These are phyloP conservation scores for Tribolium freemani DNA, from an alignment of 2,888 invertebrate species.

Conservation along the genomic window DNA sequence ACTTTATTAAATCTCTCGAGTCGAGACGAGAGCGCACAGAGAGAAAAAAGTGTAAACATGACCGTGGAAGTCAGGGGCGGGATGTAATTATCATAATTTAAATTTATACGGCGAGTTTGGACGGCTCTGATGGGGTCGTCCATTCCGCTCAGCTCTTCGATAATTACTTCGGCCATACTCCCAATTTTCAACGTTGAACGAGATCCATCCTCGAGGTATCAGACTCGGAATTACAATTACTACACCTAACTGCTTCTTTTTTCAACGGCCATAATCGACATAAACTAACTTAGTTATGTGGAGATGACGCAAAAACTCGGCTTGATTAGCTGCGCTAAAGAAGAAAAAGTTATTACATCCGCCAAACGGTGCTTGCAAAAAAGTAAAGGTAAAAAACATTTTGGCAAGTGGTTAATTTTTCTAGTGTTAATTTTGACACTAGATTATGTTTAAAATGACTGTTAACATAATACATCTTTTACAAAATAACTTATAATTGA, in stretches of 20 bases:
- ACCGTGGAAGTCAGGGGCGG: conserved; percentile 39
- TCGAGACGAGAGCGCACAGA: conserved; percentile 32
- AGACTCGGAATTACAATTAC: conserved; percentile 13
- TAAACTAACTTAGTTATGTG: conserved; percentile 4
- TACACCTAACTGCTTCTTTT: conserved; percentile 3
- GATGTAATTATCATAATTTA: conserved; percentile 44
- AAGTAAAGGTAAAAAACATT: too few relatives aligned
- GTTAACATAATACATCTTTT: too few relatives aligned
- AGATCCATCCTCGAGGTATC: conserved; percentile 16
- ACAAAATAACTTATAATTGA: too few relatives aligned
- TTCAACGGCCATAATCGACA: conserved; percentile 2
- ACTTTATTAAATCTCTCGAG: conserved; percentile 41
- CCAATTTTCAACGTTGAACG: conserved; percentile 29
- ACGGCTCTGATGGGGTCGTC: conserved; percentile 37
- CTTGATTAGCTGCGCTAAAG: neutral
- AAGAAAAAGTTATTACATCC: conserved; percentile 1
- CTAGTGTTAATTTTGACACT: too few relatives aligned
- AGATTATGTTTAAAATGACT: too few relatives aligned
- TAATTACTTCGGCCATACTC: conserved; percentile 38
- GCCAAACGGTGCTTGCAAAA: neutral
- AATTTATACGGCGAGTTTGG: conserved; percentile 41
- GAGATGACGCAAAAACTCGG: neutral
- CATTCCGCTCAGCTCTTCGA: conserved; percentile 35
- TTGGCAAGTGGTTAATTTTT: too few relatives aligned
- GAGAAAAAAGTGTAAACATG: conserved; percentile 39